phyloP scores from a whole-genome alignment of 2,797 vertebrate genomes.

The Podarcis siculus region DNA sequence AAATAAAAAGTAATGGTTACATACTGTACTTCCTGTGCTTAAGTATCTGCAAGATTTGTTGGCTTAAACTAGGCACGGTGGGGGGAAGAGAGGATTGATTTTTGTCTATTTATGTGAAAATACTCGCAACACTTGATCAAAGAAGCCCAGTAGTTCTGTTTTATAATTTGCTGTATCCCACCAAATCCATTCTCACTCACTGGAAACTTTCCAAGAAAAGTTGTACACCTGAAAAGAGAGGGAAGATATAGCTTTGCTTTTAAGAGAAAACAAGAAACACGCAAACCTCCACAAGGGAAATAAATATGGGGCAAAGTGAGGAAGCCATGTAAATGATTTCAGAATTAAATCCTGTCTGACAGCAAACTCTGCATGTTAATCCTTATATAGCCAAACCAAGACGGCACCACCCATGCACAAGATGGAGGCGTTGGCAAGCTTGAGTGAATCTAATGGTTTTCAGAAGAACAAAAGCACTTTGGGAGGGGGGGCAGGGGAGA shows the following conservation, averaged over 20 bases:
- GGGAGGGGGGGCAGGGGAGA: rapidly evolving
- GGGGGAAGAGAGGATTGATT: slow-evolving; percentile 45
- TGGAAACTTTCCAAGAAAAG: slow-evolving; percentile 35
- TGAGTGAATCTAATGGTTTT: background rate
- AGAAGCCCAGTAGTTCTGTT: slow-evolving; percentile 35
- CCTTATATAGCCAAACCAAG: background rate
- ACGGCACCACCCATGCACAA: background rate
- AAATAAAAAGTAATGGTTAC: slow-evolving; percentile 56
- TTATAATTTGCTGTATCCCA: slow-evolving; percentile 38
- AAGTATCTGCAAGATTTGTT: slow-evolving; percentile 58
- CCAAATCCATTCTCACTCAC: slow-evolving; percentile 23
- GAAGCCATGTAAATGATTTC: slow-evolving; percentile 27
- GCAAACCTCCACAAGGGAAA: slow-evolving; percentile 13
- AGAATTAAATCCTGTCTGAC: slow-evolving; percentile 39
- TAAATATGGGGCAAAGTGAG: slow-evolving; percentile 4
- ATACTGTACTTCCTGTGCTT: slow-evolving; percentile 59
- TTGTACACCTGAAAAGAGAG: background rate
- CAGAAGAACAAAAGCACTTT: background rate
- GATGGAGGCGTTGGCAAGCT: background rate
- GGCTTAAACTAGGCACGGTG: slow-evolving; percentile 42
- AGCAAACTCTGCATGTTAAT: background rate
- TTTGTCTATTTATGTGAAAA: slow-evolving; percentile 53
- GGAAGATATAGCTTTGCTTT: background rate
- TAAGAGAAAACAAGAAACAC: background rate
- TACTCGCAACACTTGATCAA: slow-evolving; percentile 49